These are phyloP conservation scores for Malthinus flaveolus DNA, from an alignment of 2,888 invertebrate genomes.

Conservation along the genomic window DNA sequence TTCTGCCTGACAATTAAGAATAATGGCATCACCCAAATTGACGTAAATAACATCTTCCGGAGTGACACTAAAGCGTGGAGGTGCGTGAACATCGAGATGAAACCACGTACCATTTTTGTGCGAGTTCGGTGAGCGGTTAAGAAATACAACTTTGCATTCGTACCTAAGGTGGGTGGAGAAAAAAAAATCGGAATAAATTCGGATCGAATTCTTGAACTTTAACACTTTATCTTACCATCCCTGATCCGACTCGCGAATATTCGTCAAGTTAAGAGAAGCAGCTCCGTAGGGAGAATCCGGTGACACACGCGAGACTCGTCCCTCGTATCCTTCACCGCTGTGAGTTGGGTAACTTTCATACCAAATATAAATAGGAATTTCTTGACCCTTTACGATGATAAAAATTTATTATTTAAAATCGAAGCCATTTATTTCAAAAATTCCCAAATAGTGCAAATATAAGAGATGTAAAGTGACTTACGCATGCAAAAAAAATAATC, in stretches of 20 bases:
- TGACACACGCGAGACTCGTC: constrained; percentile 86
- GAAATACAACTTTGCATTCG: constrained; percentile 79
- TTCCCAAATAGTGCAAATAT: too few species aligned
- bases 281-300: constrained; percentile 87
- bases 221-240: constrained; percentile 87
- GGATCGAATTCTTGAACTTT: too few species aligned
- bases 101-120: constrained; percentile 97
- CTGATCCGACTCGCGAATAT: constrained; percentile 90
- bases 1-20: constrained; percentile 94
- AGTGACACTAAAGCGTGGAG: constrained; percentile 92
- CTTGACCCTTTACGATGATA: constrained; percentile 79
- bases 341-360: constrained; percentile 97
- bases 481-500: too few species aligned
- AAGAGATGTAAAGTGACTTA: too few species aligned
- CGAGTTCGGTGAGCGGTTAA: constrained; percentile 90
- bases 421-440: background rate
- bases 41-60: constrained; percentile 96
- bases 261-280: constrained; percentile 93
- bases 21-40: constrained; percentile 93
- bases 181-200: too few species aligned
- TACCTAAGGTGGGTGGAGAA: constrained; percentile 54
- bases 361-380: constrained; percentile 97
- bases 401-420: constrained; percentile 5
- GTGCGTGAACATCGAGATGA: constrained; percentile 96
- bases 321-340: constrained; percentile 93